Conservation (phyloP, 2,113 vertebrate species). For the Struthio camelus region DNA sequence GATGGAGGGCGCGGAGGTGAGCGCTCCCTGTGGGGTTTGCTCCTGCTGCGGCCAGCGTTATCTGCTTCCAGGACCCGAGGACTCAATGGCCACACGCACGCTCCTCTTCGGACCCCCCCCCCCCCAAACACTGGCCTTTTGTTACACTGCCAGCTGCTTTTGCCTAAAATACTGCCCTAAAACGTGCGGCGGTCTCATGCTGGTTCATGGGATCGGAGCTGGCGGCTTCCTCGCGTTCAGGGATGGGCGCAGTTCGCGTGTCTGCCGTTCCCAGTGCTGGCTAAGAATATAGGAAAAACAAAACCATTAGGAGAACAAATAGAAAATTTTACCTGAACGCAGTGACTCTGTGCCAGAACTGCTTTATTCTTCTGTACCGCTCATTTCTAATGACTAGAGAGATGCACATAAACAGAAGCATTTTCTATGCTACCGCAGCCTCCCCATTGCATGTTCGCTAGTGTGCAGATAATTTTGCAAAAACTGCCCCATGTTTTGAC, state of each 20-base stretch:
- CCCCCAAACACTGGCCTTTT: rapidly evolving
- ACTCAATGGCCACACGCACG: rapidly evolving
- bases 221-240: neutral
- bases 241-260: rapidly evolving
- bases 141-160: neutral
- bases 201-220: neutral
- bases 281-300: rapidly evolving
- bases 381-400: neutral
- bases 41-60: rapidly evolving
- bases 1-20: neutral
- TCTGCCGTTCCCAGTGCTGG: neutral
- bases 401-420: neutral
- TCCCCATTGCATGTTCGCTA: neutral
- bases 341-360: neutral
- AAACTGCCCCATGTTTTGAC: neutral
- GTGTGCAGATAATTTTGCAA: neutral
- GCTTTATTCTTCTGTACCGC: neutral
- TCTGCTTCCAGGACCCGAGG: neutral
- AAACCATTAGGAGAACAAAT: neutral
- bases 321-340: neutral
- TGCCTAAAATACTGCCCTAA: neutral
- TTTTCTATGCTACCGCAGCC: neutral
- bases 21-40: neutral
- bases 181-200: neutral
- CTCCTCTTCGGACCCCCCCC: neutral